Percentiles rank a stretch among this genome's conserved stretches.
Evolutionary conservation across 30 jellyfish, hydroid and myxozoan genomes (phyloP).

Genomic region (Rhopilema esculentum): DNA sequence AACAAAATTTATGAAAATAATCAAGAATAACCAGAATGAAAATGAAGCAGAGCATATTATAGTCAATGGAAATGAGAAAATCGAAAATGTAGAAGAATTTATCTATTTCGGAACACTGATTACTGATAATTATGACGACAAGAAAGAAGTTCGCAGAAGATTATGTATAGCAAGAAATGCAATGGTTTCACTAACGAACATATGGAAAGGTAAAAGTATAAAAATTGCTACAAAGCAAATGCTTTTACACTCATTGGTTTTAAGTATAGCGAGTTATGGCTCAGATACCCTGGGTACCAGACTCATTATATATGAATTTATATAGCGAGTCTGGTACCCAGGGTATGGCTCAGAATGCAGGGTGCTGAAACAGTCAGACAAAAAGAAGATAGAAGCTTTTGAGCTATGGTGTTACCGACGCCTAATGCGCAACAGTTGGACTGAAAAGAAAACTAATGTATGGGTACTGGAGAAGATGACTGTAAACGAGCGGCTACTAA

Average conservation of each 20-base stretch:
- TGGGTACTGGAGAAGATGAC: slow-evolving; percentile 23
- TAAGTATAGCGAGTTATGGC: slow-evolving; percentile 27
- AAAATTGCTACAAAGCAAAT: slow-evolving; percentile 6
- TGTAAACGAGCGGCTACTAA: too few species aligned
- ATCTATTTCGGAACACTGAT: too few species aligned
- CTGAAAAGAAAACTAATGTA: slow-evolving; percentile 42
- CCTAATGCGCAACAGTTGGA: slow-evolving; percentile 23
- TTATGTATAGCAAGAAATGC: slow-evolving; percentile 39
- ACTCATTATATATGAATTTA: too few species aligned
- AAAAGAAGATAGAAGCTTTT: background rate
- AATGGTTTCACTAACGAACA: slow-evolving; percentile 24
- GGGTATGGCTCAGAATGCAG: slow-evolving; percentile 57
- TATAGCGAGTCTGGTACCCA: too few species aligned
- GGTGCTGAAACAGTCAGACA: slow-evolving; percentile 26
- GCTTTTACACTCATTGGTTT: slow-evolving; percentile 19
- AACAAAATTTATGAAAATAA: too few species aligned
- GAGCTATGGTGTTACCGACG: slow-evolving; percentile 45
- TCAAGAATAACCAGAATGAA: too few species aligned
- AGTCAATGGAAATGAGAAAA: background rate
- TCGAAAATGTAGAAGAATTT: background rate
- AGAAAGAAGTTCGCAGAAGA: slow-evolving; percentile 24
- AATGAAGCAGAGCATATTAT: too few species aligned
- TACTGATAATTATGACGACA: slow-evolving; percentile 28
- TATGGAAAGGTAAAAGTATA: slow-evolving; percentile 30
- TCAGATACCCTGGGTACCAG: background rate